Base-by-base conservation (phyloP, 1,140 invertebrate species). In the Carcinoscorpius rotundicauda region DNA sequence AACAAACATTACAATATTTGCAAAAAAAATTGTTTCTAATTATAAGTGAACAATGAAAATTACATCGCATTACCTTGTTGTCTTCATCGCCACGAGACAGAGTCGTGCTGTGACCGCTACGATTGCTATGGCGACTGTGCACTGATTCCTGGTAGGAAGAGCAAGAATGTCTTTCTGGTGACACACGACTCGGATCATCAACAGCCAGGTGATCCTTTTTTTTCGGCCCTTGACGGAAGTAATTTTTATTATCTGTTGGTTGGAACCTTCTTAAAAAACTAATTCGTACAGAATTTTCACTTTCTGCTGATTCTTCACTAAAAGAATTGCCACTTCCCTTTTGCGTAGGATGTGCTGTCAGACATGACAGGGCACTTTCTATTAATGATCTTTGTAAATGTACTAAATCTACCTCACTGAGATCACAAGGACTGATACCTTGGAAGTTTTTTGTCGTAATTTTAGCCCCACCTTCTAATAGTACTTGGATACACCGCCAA, bases 381-480 rank as follows among this genome's bases (percentile, higher is more conserved):
- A 80, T 72, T 69, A 80, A 73, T 63, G 78, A 76, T 64, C 76
- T 72, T 67, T 83, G 79, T 11, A 82, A 71, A 4, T 74, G 73
- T 3, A 74, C 71, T 29, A 83, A 72, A 62, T 81, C 76, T 3
- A 77, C 73, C 55, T 66, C 60, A 10, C 71, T 67, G 3, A 75
- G 64, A 11, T 75, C 60, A 50, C 65, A 64, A 1, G 82, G 78
- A 52, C 76, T 71, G 49, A 80, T 73, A 0, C 78, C 78, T 8
- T 72, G 68, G 6, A 76, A 72, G 72, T 83, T 83, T 9, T 68
- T 69, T 6, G 76, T 61, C 50, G 75, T 72, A 51, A 83, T 78
- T 68, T 77, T 75, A 5, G 77, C 81, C 5, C 66, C 82, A 61
- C 76, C 75, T 70, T 81, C 78, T 63, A 84, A 69, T 61, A 84